Evolutionary conservation across 2,797 vertebrate genomes (phyloP).

Genomic region (Furcifer pardalis): DNA sequence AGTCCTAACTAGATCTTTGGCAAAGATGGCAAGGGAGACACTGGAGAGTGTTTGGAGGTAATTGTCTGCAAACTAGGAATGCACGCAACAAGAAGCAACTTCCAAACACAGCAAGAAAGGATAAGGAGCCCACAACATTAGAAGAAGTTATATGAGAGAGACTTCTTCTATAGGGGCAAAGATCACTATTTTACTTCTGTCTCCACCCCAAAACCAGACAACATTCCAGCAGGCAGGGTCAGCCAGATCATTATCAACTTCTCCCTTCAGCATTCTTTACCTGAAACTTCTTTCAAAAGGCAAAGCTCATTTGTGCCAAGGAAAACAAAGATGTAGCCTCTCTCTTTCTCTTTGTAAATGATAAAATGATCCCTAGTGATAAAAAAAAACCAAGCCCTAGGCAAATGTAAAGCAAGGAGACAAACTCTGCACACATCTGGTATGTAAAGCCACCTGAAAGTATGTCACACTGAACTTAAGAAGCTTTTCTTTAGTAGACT

Average conservation of each 20-base stretch:
- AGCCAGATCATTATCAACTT: conserved; percentile 41
- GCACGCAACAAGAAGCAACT: not conserved
- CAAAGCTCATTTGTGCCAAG: conserved; percentile 50
- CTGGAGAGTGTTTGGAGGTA: not conserved
- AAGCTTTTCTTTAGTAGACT: not conserved
- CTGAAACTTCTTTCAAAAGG: conserved; percentile 39
- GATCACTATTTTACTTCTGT: not conserved
- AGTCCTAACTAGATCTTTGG: not conserved
- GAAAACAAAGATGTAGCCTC: conserved; percentile 53
- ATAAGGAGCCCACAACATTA: not conserved
- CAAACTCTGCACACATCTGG: conserved; percentile 27
- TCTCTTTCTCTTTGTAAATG: conserved; percentile 45
- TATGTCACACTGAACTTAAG: not conserved
- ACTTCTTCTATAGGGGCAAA: conserved; percentile 8
- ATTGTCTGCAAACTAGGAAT: not conserved
- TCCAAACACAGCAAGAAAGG: not conserved
- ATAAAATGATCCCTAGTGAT: conserved; percentile 22
- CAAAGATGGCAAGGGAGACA: not conserved
- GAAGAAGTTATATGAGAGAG: conserved; percentile 12
- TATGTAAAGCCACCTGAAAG: not conserved
- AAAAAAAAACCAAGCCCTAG: conserved; percentile 12
- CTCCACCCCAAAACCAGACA: conserved; percentile 17
- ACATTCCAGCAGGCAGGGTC: conserved; percentile 60
- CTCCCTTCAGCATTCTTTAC: conserved; percentile 51
- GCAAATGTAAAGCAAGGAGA: conserved; percentile 47